Evolutionary conservation across 2,113 vertebrate species (phyloP).

Genomic region (Willisornis vidua): DNA sequence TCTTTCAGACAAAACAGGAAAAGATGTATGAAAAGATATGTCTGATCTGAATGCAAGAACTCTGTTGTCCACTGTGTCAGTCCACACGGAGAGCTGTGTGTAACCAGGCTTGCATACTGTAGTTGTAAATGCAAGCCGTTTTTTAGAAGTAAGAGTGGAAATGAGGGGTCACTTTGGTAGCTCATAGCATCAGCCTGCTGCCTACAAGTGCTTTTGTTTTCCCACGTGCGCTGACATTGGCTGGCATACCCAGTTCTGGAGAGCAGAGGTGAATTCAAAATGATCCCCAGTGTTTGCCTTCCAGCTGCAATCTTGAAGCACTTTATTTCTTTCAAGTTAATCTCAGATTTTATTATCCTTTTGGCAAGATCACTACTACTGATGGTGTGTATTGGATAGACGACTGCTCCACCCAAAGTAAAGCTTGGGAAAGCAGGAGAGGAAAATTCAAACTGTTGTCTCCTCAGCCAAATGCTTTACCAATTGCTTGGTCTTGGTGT

Average conservation of each 20-base stretch:
- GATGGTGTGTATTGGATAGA: neutral
- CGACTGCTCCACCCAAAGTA: neutral
- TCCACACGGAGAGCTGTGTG: rapidly evolving
- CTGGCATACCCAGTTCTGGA: neutral
- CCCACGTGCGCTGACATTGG: rapidly evolving
- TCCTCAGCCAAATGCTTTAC: neutral
- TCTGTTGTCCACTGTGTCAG: neutral
- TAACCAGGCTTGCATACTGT: rapidly evolving
- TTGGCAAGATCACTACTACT: neutral
- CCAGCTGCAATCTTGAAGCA: constrained; percentile 48
- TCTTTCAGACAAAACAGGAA: neutral
- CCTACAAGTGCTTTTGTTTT: neutral
- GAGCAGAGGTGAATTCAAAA: neutral
- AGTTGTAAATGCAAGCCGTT: neutral
- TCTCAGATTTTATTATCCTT: neutral
- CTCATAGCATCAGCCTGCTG: neutral
- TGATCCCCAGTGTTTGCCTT: constrained; percentile 36
- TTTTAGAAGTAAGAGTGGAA: neutral
- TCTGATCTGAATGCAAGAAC: neutral
- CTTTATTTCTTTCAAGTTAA: neutral
- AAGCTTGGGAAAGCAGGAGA: neutral
- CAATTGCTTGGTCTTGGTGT: rapidly evolving
- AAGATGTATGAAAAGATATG: neutral
- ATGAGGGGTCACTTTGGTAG: neutral
- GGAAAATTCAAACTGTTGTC: neutral